Conservation (phyloP, 2,113 vertebrate species). For the Hemiscyllium ocellatum region DNA sequence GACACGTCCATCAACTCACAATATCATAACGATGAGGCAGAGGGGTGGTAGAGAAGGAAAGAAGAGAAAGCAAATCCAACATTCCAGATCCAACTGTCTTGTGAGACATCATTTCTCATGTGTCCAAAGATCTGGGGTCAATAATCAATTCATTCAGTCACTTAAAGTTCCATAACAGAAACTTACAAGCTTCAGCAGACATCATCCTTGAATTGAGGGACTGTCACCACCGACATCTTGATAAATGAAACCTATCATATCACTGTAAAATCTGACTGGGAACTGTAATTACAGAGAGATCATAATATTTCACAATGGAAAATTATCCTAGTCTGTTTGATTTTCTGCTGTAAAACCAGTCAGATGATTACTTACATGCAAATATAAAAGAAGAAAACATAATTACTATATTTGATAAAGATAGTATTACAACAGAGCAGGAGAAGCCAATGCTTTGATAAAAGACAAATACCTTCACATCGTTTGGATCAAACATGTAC, state of each 20-base stretch:
- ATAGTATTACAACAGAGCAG: neutral
- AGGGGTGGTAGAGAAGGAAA: neutral
- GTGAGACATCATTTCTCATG: neutral
- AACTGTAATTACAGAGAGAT: neutral
- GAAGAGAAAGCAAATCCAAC: neutral
- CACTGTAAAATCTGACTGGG: neutral
- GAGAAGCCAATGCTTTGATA: no score
- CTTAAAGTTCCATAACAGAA: neutral
- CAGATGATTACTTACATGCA: neutral
- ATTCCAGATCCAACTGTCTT: neutral
- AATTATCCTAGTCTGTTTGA: neutral
- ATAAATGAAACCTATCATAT: neutral
- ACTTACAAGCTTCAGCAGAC: neutral
- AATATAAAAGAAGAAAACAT: neutral
- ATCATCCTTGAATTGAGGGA: neutral
- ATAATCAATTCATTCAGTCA: no score
- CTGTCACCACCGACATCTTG: neutral
- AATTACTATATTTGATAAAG: neutral
- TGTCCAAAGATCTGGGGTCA: neutral
- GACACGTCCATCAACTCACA: neutral
- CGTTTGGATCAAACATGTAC: neutral
- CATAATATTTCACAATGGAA: neutral
- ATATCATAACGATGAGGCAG: neutral
- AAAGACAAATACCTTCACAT: constrained; percentile 12
- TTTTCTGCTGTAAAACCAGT: neutral